A percentile compares a stretch with the other conserved stretches of the same genome.
phyloP scores from a whole-genome alignment of 1,140 invertebrate species.

The Physella acuta region DNA sequence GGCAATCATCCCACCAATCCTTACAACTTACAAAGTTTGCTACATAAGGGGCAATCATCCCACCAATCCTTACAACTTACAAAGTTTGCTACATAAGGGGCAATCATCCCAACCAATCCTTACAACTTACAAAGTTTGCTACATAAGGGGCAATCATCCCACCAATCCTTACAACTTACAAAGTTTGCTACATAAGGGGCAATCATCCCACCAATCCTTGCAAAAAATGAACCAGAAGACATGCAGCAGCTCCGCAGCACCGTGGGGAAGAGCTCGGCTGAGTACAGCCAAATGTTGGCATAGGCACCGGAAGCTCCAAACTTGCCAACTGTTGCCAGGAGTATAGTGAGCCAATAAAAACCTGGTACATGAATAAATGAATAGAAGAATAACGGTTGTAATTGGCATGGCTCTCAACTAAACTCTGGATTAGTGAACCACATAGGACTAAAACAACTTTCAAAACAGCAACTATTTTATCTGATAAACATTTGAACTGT shows the following conservation, averaged over 20 bases:
- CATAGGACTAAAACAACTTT: too few relatives aligned
- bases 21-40: too few relatives aligned
- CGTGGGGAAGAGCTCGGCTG: conserved; percentile 23
- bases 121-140: background rate
- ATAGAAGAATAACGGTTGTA: too few relatives aligned
- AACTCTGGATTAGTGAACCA: too few relatives aligned
- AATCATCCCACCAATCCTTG: conserved; percentile 16
- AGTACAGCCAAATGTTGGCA: conserved; percentile 19
- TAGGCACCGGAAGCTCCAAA: conserved; percentile 12
- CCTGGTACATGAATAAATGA: too few relatives aligned
- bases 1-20: too few relatives aligned
- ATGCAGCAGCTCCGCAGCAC: conserved; percentile 18
- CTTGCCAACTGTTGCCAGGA: conserved; percentile 24
- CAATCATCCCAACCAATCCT: background rate
- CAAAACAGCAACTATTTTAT: too few relatives aligned
- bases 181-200: conserved; percentile 23
- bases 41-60: too few relatives aligned
- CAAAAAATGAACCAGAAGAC: background rate
- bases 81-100: background rate
- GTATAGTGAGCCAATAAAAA: conserved; percentile 13
- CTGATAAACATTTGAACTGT: too few relatives aligned
- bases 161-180: background rate
- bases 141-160: background rate
- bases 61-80: too few relatives aligned
- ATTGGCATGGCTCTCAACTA: too few relatives aligned